Evolutionary conservation across 2,797 vertebrate genomes (phyloP), one percentile per base, ranked within the genome.

Genomic region (Emydoidea blandingii): DNA sequence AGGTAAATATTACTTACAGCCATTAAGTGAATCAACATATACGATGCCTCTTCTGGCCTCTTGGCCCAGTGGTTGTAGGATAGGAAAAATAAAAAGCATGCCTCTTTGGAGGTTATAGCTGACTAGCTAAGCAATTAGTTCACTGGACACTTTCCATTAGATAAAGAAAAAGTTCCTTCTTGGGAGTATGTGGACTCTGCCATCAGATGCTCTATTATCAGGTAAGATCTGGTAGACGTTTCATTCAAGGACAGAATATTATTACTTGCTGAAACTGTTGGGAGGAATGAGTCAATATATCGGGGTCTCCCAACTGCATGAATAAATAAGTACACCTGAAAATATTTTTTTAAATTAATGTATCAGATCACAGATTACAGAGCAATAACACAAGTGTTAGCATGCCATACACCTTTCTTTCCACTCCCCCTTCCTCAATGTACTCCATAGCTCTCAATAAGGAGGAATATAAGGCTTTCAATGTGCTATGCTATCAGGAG

Each of bases 281-380:
- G 87, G 88, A 49, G 59, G 91, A 91, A 5, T 94, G 86, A 93
- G 59, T 95, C 93, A 94, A 79, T 93, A 8, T 93, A 87, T 96
- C 90, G 96, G 59, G 74, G 83, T 95, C 76, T 95, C 49, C 6
- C 49, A 92, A 85, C 50, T 89, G 52, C 56, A 81, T 89, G 93
- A 93, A 95, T 89, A 95, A 88, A 86, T 49, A 78, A 95, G 85
- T 88, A 95, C 97, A 95, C 81, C 56, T 85, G 79, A 92, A 89
- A 25, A 47, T 76, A 15, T 95, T 96, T 87, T 82, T 95, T 92
- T 83, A n/a, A 62, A 62, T 25, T 29, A 92, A 93, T 81, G 72
- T 0, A 87, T 83, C 62, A 50, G 81, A 87, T 95, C 87, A 91
- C 12, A 49, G 41, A 87, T 95, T 88, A 91, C 23, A 49, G 41